Base-by-base conservation (phyloP, 2,797 vertebrate species). In the Limosa lapponica region DNA sequence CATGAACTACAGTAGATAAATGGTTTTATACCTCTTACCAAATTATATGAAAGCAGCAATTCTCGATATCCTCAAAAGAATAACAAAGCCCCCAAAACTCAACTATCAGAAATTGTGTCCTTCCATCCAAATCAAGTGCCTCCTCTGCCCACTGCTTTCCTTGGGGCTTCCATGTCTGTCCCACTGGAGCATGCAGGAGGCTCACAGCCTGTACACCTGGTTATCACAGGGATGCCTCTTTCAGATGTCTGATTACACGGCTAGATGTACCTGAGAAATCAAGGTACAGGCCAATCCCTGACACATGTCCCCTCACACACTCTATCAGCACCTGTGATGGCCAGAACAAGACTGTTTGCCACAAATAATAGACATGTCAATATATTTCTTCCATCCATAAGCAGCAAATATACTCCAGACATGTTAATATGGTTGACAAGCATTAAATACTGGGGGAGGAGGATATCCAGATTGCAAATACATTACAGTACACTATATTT, bases 71-170 rank as follows among this genome's bases (percentile, higher is more conserved):
- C 27, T 46, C 28, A 49, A 44, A 78, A 82, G 17, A 70, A 24
- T 20, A 81, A 30, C n/a, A 81, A 22, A 25, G 13, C 1, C 5
- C 8, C 10, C 41, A 34, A 19, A 87, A 39, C 8, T 71, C 32
- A 57, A 13, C 23, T 23, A 44, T 23, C 14, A 11, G 20, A 32
- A 67, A n/a, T 5, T 28, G 5, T 6, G 11, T 37, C 37, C 44
- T 57, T 61, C 57, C 24, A 55, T 25, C 17, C 43, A 87, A 84
- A 66, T 7, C 58, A 75, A 67, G 34, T 49, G 15, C 44, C 18
- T 84, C 52, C 36, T 75, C 11, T 0, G 0, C 30, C 4, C 19
- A 46, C 7, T 5, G 22, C 24, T 25, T n/a, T 48, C 34, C 52
- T 13, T 66, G 24, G 16, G 27, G 20, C 36, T 71, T 66, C 59